These are phyloP conservation scores for Gymnothorax javanicus DNA, from an alignment of 2,797 vertebrate species.

Conservation along the genomic window DNA sequence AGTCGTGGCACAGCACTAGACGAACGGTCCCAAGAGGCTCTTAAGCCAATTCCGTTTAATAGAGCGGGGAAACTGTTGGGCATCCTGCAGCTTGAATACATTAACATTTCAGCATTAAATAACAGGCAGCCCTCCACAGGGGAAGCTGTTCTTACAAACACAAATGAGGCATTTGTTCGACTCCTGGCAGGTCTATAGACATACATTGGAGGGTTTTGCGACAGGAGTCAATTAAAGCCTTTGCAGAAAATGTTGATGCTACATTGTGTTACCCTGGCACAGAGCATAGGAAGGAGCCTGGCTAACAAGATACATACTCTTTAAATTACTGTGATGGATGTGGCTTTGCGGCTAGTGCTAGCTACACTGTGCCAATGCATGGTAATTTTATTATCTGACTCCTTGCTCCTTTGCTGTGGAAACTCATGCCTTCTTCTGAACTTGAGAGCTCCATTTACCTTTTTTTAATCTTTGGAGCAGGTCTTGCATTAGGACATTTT, in stretches of 20 bases:
- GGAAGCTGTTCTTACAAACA: conserved; percentile 50
- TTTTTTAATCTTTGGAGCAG: neutral
- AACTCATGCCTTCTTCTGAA: neutral
- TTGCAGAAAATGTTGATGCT: conserved; percentile 7
- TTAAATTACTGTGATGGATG: conserved; percentile 38
- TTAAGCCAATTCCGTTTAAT: conserved; percentile 69
- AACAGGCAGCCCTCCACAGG: conserved; percentile 21
- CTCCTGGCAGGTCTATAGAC: conserved; percentile 27
- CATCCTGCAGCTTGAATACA: conserved; percentile 60
- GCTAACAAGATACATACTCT: neutral
- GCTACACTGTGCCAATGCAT: neutral
- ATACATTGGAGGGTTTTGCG: neutral
- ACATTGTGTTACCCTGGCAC: conserved; percentile 19
- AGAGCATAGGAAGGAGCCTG: neutral
- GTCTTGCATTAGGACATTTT: neutral
- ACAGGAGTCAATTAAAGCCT: conserved; percentile 22
- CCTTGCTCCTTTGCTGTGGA: neutral
- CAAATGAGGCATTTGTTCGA: conserved; percentile 39
- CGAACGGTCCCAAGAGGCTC: conserved; percentile 66
- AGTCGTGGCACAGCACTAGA: conserved; percentile 73
- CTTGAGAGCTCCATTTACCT: neutral
- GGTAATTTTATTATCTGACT: neutral
- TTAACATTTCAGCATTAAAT: conserved; percentile 55
- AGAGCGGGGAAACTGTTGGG: conserved; percentile 61
- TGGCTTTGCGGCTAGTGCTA: conserved; percentile 20